phyloP scores from a whole-genome alignment of 1,140 invertebrate genomes.

The Drosophila orosa region DNA sequence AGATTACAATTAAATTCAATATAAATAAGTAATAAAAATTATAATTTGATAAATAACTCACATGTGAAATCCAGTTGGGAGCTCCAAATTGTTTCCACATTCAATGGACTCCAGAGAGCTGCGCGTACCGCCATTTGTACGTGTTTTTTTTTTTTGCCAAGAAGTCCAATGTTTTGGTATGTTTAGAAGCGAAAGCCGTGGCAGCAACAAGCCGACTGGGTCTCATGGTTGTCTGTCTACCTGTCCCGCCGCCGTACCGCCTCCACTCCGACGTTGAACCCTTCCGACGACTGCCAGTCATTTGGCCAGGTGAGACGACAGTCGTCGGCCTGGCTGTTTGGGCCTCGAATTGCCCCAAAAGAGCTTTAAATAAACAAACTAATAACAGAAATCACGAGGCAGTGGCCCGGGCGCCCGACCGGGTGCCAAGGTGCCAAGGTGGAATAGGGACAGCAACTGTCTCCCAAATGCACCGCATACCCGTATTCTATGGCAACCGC shows the following conservation, averaged over 20 bases:
- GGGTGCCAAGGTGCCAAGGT: conserved; percentile 13
- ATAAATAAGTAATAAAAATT: neutral
- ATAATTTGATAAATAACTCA: neutral
- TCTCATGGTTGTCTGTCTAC: conserved; percentile 37
- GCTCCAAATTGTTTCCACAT: neutral
- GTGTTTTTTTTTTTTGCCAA: conserved; percentile 3
- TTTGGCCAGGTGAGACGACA: conserved; percentile 23
- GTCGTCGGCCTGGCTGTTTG: conserved; percentile 54
- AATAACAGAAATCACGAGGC: conserved; percentile 75
- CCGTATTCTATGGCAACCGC: conserved; percentile 76
- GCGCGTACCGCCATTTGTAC: conserved; percentile 51
- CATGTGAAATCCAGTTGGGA: neutral
- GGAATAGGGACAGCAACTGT: conserved; percentile 41
- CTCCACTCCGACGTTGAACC: conserved; percentile 9
- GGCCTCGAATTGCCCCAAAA: conserved; percentile 64
- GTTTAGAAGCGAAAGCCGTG: conserved; percentile 58
- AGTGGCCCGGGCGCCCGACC: conserved; percentile 26
- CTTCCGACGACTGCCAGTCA: conserved; percentile 40
- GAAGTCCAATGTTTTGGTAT: conserved; percentile 72
- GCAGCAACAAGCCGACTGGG: conserved; percentile 48
- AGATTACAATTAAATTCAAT: neutral
- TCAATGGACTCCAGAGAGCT: conserved; percentile 10
- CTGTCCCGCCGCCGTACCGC: conserved; percentile 19
- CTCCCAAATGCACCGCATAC: conserved; percentile 46
- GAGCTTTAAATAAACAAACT: conserved; percentile 82